Evolutionary conservation across 2,888 invertebrate genomes (phyloP).

Genomic region (Andrena praecox): DNA sequence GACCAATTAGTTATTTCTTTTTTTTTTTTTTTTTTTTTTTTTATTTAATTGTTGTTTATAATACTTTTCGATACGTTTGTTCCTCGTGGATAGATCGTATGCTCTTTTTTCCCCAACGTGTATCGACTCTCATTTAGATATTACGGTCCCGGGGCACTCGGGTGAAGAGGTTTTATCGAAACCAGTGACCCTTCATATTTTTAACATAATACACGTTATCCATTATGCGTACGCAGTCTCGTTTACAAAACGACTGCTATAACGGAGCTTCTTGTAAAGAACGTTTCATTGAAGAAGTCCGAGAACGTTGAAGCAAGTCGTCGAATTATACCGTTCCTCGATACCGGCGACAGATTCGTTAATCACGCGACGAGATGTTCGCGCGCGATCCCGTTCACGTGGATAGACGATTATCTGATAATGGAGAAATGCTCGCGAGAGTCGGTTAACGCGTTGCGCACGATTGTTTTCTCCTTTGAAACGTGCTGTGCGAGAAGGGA

Average conservation of each 20-base stretch:
- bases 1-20: conserved; percentile 65
- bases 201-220: conserved; percentile 69
- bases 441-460: conserved; percentile 9
- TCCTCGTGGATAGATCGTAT: conserved; percentile 64
- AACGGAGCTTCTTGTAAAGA: conserved; percentile 55
- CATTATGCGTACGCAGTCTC: conserved; percentile 60
- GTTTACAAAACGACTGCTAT: conserved; percentile 59
- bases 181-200: conserved; percentile 72
- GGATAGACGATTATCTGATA: background rate
- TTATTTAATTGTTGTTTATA: conserved; percentile 42
- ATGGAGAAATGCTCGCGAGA: background rate
- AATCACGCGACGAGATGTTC: background rate
- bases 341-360: background rate
- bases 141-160: conserved; percentile 50
- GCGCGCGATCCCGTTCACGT: conserved; percentile 1
- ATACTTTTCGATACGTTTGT: conserved; percentile 59
- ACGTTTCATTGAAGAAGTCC: conserved; percentile 62
- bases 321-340: background rate
- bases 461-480: conserved; percentile 41
- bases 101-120: conserved; percentile 42
- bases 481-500: conserved; percentile 66
- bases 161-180: conserved; percentile 72
- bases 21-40: conserved; percentile 16
- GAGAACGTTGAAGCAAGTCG: background rate
- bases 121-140: conserved; percentile 68